These are phyloP conservation scores for Apamea epomidion DNA, from an alignment of 2,888 invertebrate genomes.

Conservation along the genomic window DNA sequence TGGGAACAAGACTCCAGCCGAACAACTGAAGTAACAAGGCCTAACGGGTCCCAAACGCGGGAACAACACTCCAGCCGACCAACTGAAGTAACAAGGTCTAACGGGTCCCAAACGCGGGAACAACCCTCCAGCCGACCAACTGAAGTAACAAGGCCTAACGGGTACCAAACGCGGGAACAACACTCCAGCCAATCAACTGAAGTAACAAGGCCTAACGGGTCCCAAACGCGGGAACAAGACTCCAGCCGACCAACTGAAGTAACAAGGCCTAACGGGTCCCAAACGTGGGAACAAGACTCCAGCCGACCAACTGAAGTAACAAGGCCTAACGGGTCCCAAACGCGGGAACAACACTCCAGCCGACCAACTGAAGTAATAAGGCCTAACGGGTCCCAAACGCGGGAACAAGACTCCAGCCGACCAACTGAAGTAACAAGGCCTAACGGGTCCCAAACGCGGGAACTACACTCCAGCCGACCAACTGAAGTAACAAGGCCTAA, in stretches of 20 bases:
- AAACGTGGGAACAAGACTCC: background rate
- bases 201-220: fast-evolving
- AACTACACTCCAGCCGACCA: background rate
- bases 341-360: background rate
- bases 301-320: background rate
- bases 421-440: background rate
- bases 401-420: background rate
- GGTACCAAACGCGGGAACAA: background rate
- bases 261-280: background rate
- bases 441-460: fast-evolving
- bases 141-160: background rate
- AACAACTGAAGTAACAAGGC: background rate
- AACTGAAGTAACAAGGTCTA: background rate
- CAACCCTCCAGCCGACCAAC: background rate
- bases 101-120: background rate
- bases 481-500: background rate
- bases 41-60: background rate
- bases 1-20: background rate
- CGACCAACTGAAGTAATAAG: background rate
- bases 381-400: background rate
- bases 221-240: background rate
- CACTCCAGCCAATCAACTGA: background rate
- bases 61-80: background rate
- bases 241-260: background rate
- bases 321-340: background rate